Conservation (phyloP, 1,140 invertebrate genomes). For the Ceratosolen solmsi region DNA sequence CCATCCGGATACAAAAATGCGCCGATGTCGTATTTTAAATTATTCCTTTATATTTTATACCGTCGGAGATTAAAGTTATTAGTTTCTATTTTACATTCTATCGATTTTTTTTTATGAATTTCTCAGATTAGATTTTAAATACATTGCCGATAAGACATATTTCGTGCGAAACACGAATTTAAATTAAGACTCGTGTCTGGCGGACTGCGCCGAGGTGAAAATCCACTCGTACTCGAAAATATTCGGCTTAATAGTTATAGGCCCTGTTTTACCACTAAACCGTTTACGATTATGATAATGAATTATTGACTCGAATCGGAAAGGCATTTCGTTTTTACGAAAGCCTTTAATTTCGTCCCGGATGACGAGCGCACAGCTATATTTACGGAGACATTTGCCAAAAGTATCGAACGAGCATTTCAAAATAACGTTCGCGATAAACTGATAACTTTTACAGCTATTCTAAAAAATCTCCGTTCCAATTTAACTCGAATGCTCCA, state of each 20-base stretch:
- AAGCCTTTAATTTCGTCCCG: neutral
- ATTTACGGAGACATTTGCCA: neutral
- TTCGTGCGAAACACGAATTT: slow-evolving; percentile 8
- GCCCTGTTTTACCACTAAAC: neutral
- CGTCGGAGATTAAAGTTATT: slow-evolving; percentile 16
- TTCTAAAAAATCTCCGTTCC: neutral
- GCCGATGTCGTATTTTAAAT: slow-evolving; percentile 25
- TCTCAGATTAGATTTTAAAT: neutral
- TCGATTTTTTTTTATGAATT: neutral
- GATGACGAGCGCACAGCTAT: neutral
- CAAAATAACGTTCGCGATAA: neutral
- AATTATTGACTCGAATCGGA: neutral
- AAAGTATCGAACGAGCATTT: neutral
- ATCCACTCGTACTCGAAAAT: neutral
- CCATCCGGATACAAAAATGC: slow-evolving; percentile 4
- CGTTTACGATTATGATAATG: neutral
- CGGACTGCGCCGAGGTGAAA: neutral
- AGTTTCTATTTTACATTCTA: slow-evolving; percentile 30
- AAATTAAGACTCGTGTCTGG: neutral
- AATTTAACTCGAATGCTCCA: neutral
- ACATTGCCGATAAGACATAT: neutral
- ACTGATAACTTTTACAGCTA: neutral
- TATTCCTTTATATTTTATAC: slow-evolving; percentile 29
- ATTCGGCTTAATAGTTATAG: neutral
- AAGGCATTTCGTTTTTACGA: neutral